phyloP scores from a whole-genome alignment of 2,797 vertebrate genomes.

The Sebastes aleutianus region DNA sequence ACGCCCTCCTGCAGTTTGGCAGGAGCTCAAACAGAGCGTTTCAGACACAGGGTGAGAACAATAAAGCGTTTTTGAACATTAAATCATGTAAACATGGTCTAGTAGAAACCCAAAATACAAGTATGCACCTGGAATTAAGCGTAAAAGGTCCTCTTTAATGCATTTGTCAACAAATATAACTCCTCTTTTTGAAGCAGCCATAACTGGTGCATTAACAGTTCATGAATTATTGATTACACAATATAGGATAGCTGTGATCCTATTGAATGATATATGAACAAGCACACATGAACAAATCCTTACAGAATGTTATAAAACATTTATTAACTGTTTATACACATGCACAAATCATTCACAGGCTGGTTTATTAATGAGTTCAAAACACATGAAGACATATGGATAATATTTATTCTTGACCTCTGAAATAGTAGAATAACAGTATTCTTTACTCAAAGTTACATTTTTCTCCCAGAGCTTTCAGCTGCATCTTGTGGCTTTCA shows the following conservation, averaged over 20 bases:
- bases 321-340: not conserved
- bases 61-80: no score
- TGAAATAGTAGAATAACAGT: not conserved
- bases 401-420: not conserved
- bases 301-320: not conserved
- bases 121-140: accelerated
- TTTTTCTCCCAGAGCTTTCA: not conserved
- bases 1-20: no score
- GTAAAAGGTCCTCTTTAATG: accelerated
- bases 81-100: no score
- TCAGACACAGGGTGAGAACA: no score
- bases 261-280: not conserved
- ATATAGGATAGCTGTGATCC: not conserved
- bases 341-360: not conserved
- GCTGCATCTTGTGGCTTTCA: accelerated
- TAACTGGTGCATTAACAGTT: not conserved
- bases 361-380: not conserved
- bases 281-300: not conserved
- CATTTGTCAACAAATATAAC: no score
- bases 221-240: not conserved
- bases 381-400: no score
- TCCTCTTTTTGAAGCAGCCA: not conserved
- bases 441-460: not conserved
- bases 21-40: no score
- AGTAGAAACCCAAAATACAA: no score